Conservation (phyloP, 2,797 vertebrate species). For the Tiaroga cobitis region DNA sequence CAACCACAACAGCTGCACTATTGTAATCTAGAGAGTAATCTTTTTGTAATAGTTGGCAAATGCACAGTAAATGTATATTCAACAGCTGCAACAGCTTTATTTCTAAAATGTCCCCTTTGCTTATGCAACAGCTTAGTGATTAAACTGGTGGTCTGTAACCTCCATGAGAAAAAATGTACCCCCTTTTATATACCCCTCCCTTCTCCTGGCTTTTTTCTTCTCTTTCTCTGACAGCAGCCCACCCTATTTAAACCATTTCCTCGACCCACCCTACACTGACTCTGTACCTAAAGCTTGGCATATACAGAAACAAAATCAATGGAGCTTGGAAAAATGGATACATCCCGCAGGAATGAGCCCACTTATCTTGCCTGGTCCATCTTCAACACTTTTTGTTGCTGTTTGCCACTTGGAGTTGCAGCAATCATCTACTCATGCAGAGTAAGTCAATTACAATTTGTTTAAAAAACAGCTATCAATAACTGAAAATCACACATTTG, state of each 20-base stretch:
- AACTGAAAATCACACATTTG: background rate
- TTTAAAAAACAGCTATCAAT: background rate
- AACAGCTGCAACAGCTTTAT: background rate
- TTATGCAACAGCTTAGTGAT: background rate
- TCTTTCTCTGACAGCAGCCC: background rate
- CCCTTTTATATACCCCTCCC: background rate
- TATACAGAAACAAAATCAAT: background rate
- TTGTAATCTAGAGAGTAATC: background rate
- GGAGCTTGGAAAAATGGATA: constrained; percentile 22
- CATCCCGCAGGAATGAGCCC: background rate
- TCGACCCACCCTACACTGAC: background rate
- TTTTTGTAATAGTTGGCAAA: background rate
- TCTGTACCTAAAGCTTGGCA: background rate
- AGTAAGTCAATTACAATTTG: constrained; percentile 46
- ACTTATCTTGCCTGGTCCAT: constrained; percentile 60
- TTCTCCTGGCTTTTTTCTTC: background rate
- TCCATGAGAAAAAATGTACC: background rate
- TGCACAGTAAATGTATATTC: background rate
- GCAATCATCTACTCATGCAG: constrained; percentile 58
- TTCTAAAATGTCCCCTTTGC: background rate
- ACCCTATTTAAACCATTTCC: constrained; percentile 9
- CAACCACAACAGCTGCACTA: background rate
- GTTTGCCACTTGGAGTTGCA: constrained; percentile 57
- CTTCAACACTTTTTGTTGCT: constrained; percentile 61
- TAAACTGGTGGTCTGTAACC: background rate